Evolutionary conservation across 30 jellyfish, hydroid and myxozoan species (phyloP), one percentile per base, ranked within the genome.

Genomic region (Hydractinia symbiolongicarpus): DNA sequence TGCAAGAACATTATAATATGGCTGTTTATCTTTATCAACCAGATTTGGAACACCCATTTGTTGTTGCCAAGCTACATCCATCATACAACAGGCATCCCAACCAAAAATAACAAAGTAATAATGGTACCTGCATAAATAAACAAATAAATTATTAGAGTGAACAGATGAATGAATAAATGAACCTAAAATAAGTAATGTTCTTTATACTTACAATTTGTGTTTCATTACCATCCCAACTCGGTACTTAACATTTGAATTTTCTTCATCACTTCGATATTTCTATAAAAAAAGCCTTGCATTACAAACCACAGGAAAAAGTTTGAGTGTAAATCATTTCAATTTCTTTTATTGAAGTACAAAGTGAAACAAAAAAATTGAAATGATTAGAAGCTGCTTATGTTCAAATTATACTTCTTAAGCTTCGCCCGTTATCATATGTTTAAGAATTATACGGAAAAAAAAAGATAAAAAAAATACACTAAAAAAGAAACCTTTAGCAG

Each of bases 11-110:
- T 83, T 89, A 56, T 89, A 89, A 72, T 77, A 89, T 53, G 96
- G 95, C 67, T 89, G 96, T n/a, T 84, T 81, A 14, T 86, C 95
- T 53, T 89, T 89, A 54, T 54, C 54, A 15, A 56, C 52, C 73
- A 84, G 60, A 60, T 89, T 84, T 54, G 79, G 83, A 55, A 89
- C 90, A 17, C 96, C 96, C 96, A 89, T 89, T 78, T 89, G 96
- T 61, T 40, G 66, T 50, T 88, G 84, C 96, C 96, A 89, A 52
- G 69, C 68, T 55, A 83, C 91, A 7, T 72, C 88, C 96, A 89
- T 89, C 67, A 78, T 54, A 69, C 96, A 89, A 68, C 44, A 81
- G 15, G 78, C 19, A 54, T 89, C 95, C 96, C 96, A 89, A 5
- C 96, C 96, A 72, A 74, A 89, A 5, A 89, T 89, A 53, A 89